Evolutionary conservation across 2,113 vertebrate species (phyloP), one percentile per base, ranked within the genome.

Genomic region (Hydrochoerus hydrochaeris): DNA sequence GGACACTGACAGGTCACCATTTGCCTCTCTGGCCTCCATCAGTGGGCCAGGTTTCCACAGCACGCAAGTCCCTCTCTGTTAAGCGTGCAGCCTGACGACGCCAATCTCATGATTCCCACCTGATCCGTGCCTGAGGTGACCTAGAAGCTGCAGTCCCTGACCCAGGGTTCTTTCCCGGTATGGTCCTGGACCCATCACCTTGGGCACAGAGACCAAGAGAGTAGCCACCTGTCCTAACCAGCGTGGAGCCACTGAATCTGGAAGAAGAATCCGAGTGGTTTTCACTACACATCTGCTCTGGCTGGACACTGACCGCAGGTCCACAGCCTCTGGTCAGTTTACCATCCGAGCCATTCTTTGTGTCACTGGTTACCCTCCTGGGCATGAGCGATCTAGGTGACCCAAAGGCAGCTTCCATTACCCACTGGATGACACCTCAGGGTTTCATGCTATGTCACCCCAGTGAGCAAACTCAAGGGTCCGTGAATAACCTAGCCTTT

Each of bases 131-230:
- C 35, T 22, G 26, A 20, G 16, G 6, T 3, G 17, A 28, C 75
- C 52, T 0, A 5, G 14, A 69, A 44, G 35, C 67, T 44, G 13
- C 26, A 0, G 0, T 2, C 38, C 26, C 0, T 10, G 4, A 65
- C 26, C 26, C 26, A 13, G n/a, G 0, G 3, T 38, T 35, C 85
- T 88, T 12, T 41, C 35, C 35, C 10, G 5, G 1, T 2, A 14
- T 3, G 1, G 8, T 26, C 7, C 54, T 35, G 49, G 35, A 44
- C 52, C 11, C 30, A 19, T 44, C 20, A 49, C 3, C 54, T 35
- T 16, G 17, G n/a, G 46, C 24, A 14, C 22, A 63, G 38, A 35
- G 17, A 20, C 46, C 26, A 19, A 78, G 26, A 60, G 54, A 30
- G 3, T 3, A 38, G 41, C 5, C 41, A 44, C 14, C 65, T 88